Percentiles rank a stretch among this genome's conserved stretches.
phyloP scores from a whole-genome alignment of 2,113 vertebrate species.

The Halichoeres trimaculatus region DNA sequence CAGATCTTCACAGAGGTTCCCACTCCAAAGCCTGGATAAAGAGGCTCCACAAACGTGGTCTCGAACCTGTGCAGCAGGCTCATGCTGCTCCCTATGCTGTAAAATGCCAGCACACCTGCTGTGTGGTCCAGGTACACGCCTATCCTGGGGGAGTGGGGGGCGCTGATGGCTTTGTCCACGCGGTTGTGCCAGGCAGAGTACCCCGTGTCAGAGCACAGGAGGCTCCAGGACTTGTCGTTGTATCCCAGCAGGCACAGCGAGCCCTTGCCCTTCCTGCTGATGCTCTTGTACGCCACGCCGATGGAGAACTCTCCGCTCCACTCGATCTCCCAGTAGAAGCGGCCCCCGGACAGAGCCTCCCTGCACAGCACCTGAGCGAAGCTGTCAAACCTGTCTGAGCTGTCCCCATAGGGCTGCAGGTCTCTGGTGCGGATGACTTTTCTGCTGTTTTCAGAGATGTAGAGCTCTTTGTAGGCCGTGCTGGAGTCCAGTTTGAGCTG shows the following conservation, averaged over 20 bases:
- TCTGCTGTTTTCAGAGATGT: conserved; percentile 80
- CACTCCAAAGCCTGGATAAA: conserved; percentile 92
- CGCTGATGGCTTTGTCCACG: conserved; percentile 81
- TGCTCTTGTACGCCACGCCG: conserved; percentile 87
- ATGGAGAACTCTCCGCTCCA: conserved; percentile 88
- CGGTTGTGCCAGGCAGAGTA: conserved; percentile 92
- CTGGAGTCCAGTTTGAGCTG: conserved; percentile 80
- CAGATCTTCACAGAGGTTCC: conserved; percentile 87
- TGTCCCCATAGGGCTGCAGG: conserved; percentile 80
- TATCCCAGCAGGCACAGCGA: conserved; percentile 90
- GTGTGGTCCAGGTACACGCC: conserved; percentile 89
- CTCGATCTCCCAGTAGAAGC: conserved; percentile 94
- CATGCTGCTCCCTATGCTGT: conserved; percentile 84
- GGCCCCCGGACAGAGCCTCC: conserved; percentile 83
- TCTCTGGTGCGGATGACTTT: conserved; percentile 82
- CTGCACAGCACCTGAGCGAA: conserved; percentile 92
- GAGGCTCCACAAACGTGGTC: conserved; percentile 84
- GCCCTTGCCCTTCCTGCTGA: conserved; percentile 83
- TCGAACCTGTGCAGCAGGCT: conserved; percentile 88
- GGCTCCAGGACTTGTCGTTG: conserved; percentile 92
- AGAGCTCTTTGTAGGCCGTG: conserved; percentile 85
- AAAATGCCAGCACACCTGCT: conserved; percentile 88
- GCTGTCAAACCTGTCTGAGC: conserved; percentile 84
- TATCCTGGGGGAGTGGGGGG: conserved; percentile 83
- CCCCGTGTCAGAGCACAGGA: conserved; percentile 88